Evolutionary conservation across 2,797 vertebrate species (phyloP), one percentile per base, ranked within the genome.

Genomic region (Aldrovandia affinis): DNA sequence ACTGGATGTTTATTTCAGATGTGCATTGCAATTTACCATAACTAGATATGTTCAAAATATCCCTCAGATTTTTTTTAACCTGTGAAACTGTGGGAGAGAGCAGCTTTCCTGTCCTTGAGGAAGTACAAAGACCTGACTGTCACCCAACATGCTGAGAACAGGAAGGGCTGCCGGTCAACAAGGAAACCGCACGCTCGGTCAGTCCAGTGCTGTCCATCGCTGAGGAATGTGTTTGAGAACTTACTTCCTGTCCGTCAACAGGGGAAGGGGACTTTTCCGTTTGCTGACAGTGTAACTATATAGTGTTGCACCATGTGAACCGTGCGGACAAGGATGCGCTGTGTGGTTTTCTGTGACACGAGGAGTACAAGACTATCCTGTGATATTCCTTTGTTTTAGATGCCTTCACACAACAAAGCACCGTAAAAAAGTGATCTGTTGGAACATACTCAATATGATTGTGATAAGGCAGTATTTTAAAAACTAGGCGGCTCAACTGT

Each of bases 71-170:
- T 54, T 57, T 52, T 80, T 30, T 55, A 39, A 25, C 55, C 42
- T 44, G 42, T 65, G 25, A 44, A 65, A 65, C 25, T 28, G 59
- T 81, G 39, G 10, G 81, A 59, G 61, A 68, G 63, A 28, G 10
- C 59, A 47, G 44, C 42, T 82, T 82, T 82, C 59, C 81, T 82
- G 81, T 82, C 44, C 81, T 82, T 44, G 5, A 82, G 81, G 81
- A 82, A 68, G 80, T 65, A 44, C 36, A 39, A 42, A 81, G 80
- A 65, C 80, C 80, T 63, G 55, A 12, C 3, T 44, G 61, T 28
- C 39, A 44, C 25, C 59, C 81, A 36, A 15, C 42, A 82, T 47
- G 59, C 63, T 63, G 54, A 50, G 81, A 47, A 50, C 81, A 82
- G 81, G 81, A 82, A 82, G 57, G 20, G 57, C 52, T 15, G 50